These are phyloP conservation scores for Halesus radiatus DNA, from an alignment of 1,140 invertebrate genomes.

Conservation along the genomic window DNA sequence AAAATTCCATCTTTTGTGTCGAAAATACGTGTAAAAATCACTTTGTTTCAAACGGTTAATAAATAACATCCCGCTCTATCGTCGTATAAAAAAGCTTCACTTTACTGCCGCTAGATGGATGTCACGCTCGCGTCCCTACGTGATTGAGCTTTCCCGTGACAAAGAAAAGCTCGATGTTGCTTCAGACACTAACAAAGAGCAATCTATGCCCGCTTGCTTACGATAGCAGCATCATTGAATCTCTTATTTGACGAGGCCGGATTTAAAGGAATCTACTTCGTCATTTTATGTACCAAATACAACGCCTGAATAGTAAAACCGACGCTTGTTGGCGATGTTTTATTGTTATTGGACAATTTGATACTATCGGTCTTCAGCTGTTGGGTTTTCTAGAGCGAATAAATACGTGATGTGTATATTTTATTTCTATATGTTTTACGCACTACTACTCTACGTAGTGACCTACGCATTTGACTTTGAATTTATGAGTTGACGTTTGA, in stretches of 20 bases:
- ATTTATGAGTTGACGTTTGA: too few species aligned
- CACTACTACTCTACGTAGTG: too few species aligned
- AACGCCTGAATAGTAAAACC: too few species aligned
- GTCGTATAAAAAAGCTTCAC: background rate
- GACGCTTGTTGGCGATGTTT: background rate
- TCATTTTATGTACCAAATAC: too few species aligned
- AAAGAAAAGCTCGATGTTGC: background rate
- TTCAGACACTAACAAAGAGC: background rate
- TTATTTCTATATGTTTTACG: too few species aligned
- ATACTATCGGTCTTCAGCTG: too few species aligned
- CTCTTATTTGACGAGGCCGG: background rate
- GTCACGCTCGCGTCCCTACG: background rate
- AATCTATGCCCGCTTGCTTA: conserved; percentile 1
- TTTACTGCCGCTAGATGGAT: background rate
- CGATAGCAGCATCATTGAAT: conserved; percentile 2
- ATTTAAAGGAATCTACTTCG: too few species aligned
- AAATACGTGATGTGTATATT: too few species aligned
- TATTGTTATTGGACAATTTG: conserved; percentile 5
- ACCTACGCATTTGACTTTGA: too few species aligned
- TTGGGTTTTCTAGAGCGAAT: too few species aligned
- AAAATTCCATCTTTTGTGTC: too few species aligned
- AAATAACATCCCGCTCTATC: background rate
- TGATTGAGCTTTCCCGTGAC: background rate
- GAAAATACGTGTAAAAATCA: background rate
- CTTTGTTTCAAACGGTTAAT: background rate